A percentile compares a stretch with the other conserved stretches of the same genome.
phyloP scores from a whole-genome alignment of 2,888 invertebrate species.

The Hoplodrina ambigua region DNA sequence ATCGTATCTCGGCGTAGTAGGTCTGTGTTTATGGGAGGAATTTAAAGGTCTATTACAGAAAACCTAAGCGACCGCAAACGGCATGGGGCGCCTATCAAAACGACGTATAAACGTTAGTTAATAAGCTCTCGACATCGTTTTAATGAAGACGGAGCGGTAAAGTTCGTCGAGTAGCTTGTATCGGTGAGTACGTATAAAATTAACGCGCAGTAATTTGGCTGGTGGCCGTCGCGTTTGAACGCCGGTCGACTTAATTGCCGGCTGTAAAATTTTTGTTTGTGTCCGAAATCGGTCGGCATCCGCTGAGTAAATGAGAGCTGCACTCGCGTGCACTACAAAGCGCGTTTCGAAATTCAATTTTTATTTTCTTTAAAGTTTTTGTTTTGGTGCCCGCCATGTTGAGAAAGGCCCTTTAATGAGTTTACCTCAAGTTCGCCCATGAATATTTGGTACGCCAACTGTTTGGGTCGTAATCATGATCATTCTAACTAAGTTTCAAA shows the following conservation, averaged over 20 bases:
- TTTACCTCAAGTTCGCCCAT: conserved; percentile 47
- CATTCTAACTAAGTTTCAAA: conserved; percentile 29
- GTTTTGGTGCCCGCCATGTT: conserved; percentile 59
- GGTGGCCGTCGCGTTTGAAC: conserved; percentile 64
- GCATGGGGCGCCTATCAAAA: conserved; percentile 64
- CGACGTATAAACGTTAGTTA: conserved; percentile 65
- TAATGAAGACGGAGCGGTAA: conserved; percentile 73
- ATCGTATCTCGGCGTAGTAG: conserved; percentile 38
- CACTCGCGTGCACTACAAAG: conserved; percentile 68
- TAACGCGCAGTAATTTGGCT: conserved; percentile 70
- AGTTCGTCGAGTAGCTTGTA: conserved; percentile 59
- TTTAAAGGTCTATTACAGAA: conserved; percentile 64
- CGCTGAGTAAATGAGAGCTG: conserved; percentile 71
- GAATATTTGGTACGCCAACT: conserved; percentile 40
- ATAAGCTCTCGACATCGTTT: conserved; percentile 68
- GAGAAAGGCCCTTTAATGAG: conserved; percentile 68
- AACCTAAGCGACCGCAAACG: conserved; percentile 63
- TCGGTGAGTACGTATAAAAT: conserved; percentile 67
- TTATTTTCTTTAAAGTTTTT: conserved; percentile 68
- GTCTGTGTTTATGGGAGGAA: conserved; percentile 56
- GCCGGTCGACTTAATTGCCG: conserved; percentile 73
- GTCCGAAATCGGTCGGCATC: conserved; percentile 73
- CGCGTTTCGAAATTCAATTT: conserved; percentile 61
- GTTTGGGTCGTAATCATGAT: conserved; percentile 36
- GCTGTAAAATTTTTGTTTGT: conserved; percentile 79